Percentiles rank a stretch among this genome's conserved stretches.
Evolutionary conservation across 2,113 vertebrate genomes (phyloP).

Genomic region (Brevimyrus niger): DNA sequence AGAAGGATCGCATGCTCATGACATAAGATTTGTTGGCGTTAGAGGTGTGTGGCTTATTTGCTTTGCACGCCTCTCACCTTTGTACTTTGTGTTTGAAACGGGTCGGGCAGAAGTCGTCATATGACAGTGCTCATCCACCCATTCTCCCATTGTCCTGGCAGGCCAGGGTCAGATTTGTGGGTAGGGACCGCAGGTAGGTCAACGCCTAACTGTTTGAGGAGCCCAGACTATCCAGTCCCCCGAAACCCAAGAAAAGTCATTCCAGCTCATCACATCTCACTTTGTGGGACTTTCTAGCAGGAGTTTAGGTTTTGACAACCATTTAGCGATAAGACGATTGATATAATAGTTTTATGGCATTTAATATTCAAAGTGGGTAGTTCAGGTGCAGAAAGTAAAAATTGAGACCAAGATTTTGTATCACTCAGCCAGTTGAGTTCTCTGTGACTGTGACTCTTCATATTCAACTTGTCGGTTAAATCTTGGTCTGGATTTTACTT

Average conservation of each 20-base stretch:
- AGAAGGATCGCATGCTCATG: background rate
- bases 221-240: background rate
- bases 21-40: background rate
- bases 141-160: background rate
- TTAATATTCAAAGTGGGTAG: background rate
- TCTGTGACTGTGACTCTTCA: background rate
- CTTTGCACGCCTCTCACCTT: background rate
- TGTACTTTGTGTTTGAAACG: background rate
- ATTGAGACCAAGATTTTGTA: background rate
- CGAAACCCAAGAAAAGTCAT: background rate
- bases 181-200: background rate
- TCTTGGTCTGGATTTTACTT: background rate
- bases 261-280: background rate
- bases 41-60: background rate
- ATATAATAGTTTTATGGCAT: background rate
- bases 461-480: background rate
- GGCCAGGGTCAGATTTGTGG: background rate
- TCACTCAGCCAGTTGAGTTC: background rate
- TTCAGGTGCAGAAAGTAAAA: background rate
- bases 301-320: background rate
- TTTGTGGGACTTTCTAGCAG: background rate
- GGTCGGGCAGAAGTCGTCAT: background rate
- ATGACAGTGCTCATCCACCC: background rate
- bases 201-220: background rate
- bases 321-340: background rate